Conservation (phyloP, 1,140 invertebrate species). For the Anastatus disparis region DNA sequence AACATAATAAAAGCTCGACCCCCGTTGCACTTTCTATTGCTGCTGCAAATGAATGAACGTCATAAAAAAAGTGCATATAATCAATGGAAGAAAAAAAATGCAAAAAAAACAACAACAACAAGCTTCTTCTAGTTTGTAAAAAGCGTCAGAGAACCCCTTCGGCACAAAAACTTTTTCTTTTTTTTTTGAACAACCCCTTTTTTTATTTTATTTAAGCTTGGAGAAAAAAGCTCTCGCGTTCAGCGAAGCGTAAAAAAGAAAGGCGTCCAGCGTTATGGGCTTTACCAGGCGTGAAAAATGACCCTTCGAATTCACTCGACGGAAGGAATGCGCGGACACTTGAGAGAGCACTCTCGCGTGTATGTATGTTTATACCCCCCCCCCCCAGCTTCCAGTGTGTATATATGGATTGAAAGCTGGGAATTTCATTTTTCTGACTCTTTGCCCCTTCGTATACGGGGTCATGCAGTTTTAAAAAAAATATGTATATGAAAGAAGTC, state of each 20-base stretch:
- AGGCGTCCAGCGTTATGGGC: not conserved
- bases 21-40: too few species aligned
- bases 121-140: too few species aligned
- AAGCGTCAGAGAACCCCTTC: too few species aligned
- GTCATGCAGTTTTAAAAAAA: too few species aligned
- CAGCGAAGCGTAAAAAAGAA: not conserved
- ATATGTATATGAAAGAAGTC: not conserved
- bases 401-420: not conserved
- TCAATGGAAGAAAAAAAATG: too few species aligned
- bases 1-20: too few species aligned
- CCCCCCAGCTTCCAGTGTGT: not conserved
- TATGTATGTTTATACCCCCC: not conserved
- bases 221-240: constrained; percentile 1
- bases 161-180: too few species aligned
- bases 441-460: not conserved
- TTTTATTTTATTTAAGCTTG: not conserved
- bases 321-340: not conserved
- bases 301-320: constrained; percentile 20
- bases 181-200: not conserved
- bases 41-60: too few species aligned
- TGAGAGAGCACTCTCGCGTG: not conserved
- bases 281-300: constrained; percentile 24
- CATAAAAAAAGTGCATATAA: too few species aligned
- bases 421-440: constrained; percentile 36
- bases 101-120: too few species aligned